These are phyloP conservation scores for Littorina saxatilis DNA, from an alignment of 1,140 invertebrate genomes.

Conservation along the genomic window DNA sequence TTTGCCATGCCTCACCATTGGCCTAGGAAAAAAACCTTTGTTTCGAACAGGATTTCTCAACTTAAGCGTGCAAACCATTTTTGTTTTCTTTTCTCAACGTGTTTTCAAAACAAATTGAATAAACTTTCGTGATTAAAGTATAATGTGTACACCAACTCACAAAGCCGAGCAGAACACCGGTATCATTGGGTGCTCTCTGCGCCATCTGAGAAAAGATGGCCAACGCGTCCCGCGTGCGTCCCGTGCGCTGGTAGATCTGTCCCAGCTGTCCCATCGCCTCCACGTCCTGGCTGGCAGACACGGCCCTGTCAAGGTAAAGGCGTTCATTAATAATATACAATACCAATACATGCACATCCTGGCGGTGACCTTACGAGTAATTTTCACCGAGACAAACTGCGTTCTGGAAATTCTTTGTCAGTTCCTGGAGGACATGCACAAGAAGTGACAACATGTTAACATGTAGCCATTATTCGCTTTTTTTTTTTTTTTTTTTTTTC, in stretches of 20 bases:
- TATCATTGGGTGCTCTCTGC: conserved; percentile 44
- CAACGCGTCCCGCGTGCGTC: conserved; percentile 39
- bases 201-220: conserved; percentile 45
- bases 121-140: background rate
- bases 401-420: too few species aligned
- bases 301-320: conserved; percentile 76
- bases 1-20: too few species aligned
- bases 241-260: conserved; percentile 51
- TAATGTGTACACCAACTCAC: conserved; percentile 38
- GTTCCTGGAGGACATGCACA: too few species aligned
- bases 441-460: too few species aligned
- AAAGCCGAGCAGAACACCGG: conserved; percentile 48
- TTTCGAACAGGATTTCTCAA: too few species aligned
- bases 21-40: too few species aligned
- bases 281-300: conserved; percentile 72
- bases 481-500: too few species aligned
- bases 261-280: conserved; percentile 49
- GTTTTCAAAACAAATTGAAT: background rate
- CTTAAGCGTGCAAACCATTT: background rate
- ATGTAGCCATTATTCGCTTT: too few species aligned
- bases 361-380: too few species aligned
- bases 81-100: background rate
- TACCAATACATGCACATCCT: too few species aligned
- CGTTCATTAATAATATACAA: too few species aligned
- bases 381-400: too few species aligned